Evolutionary conservation across 2,888 invertebrate genomes (phyloP), one percentile per base, ranked within the genome.

Genomic region (Ectropis crepuscularia): DNA sequence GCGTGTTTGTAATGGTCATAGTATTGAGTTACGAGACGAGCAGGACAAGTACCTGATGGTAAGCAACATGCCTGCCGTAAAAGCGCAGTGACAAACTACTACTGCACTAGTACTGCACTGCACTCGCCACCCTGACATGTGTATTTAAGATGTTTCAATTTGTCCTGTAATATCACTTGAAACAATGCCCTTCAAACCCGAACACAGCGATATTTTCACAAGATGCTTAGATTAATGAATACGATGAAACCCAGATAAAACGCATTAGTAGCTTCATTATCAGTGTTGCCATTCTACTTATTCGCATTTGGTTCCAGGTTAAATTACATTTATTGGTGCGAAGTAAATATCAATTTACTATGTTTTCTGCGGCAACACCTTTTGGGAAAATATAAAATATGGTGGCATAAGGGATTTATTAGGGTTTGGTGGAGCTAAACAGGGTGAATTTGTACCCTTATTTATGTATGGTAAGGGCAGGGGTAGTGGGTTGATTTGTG

Each of bases 321-420:
- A 59, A 67, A 70, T 71, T 70, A 72, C 67, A 67, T 73, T 74
- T 72, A 75, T 74, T 71, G 74, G 70, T 72, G 68, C 69, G 70
- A 71, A 75, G 78, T 83, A 80, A 85, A 83, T 82, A 83, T 80
- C 81, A 85, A 82, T 85, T 82, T 80, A 75, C 79, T 69, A 67
- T 70, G 70, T 77, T 65, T 64, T 65, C 64, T 61, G 64, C 60
- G 71, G 77, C 76, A 78, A 78, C 69, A 73, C 74, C 74, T 75
- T 76, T 73, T 73, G 72, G 70, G 74, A 73, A 77, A 80, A 78
- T 80, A 81, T 81, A 81, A 83, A 82, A 81, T 82, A 83, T 81
- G 74, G 70, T 67, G 61, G 59, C 65, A 55, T 42, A 62, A 57
- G 70, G 71, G 74, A 76, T 74, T 75, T 72, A 71, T 70, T 71